Evolutionary conservation across 2,888 invertebrate genomes (phyloP).

Genomic region (Acleris cristana): DNA sequence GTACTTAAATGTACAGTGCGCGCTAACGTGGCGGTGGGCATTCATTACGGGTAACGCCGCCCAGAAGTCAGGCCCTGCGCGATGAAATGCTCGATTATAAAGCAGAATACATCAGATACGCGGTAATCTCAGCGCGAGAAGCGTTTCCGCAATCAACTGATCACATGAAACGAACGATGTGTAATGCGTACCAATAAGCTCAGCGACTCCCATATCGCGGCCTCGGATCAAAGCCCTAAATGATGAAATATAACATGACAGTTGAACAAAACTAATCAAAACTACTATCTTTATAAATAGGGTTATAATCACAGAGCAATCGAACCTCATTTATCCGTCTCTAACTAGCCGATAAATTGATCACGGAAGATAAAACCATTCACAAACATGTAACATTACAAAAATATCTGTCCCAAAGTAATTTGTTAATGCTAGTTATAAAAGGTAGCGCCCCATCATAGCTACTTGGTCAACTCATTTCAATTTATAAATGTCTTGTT

Average conservation of each 20-base stretch:
- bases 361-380: slow-evolving; percentile 71
- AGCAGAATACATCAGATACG: slow-evolving; percentile 58
- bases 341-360: slow-evolving; percentile 79
- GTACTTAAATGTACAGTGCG: slow-evolving; percentile 68
- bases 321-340: slow-evolving; percentile 69
- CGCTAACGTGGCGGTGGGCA: slow-evolving; percentile 68
- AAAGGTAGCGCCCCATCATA: slow-evolving; percentile 66
- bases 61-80: slow-evolving; percentile 59
- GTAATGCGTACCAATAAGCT: slow-evolving; percentile 28
- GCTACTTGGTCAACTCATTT: slow-evolving; percentile 52
- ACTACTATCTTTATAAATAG: slow-evolving; percentile 69
- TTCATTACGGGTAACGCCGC: slow-evolving; percentile 64
- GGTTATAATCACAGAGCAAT: slow-evolving; percentile 74
- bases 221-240: slow-evolving; percentile 42
- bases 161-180: slow-evolving; percentile 44
- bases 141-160: slow-evolving; percentile 68
- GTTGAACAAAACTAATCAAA: slow-evolving; percentile 68
- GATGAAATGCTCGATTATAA: slow-evolving; percentile 70
- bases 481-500: slow-evolving; percentile 64
- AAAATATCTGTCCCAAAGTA: slow-evolving; percentile 70
- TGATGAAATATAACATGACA: slow-evolving; percentile 48
- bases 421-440: slow-evolving; percentile 71
- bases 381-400: slow-evolving; percentile 73
- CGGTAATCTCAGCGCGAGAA: slow-evolving; percentile 61
- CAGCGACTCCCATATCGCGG: slow-evolving; percentile 21